A percentile compares a stretch with the other conserved stretches of the same genome.
Evolutionary conservation across 2,888 invertebrate species (phyloP).

Genomic region (Ptycholaimellus sp.): DNA sequence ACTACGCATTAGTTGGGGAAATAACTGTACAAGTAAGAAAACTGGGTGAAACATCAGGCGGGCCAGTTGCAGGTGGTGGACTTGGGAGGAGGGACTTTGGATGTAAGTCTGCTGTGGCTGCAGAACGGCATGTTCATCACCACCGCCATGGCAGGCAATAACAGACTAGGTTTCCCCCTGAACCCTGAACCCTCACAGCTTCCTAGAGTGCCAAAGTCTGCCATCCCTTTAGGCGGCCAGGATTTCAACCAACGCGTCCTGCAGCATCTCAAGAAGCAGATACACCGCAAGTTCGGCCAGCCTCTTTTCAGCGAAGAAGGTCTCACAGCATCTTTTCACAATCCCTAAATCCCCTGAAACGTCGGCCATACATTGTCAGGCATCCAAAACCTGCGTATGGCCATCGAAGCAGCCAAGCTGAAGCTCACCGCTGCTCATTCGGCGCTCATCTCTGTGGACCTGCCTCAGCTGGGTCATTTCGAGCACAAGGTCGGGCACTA

Average conservation of each 20-base stretch:
- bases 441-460: conserved; percentile 19
- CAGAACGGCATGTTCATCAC: conserved; percentile 34
- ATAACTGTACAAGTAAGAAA: too few relatives aligned
- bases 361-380: conserved; percentile 21
- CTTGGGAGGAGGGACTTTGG: conserved; percentile 25
- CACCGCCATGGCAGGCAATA: conserved; percentile 34
- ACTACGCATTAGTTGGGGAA: too few relatives aligned
- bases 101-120: conserved; percentile 32
- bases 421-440: conserved; percentile 20
- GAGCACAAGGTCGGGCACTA: conserved; percentile 12
- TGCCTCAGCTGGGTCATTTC: conserved; percentile 22
- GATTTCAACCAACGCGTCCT: conserved; percentile 32
- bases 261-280: conserved; percentile 20
- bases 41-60: too few relatives aligned
- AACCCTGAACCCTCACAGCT: too few relatives aligned
- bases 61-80: too few relatives aligned
- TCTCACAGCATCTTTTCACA: conserved; percentile 5
- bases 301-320: not conserved
- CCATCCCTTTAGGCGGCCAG: too few relatives aligned
- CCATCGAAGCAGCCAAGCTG: conserved; percentile 29
- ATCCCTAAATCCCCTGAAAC: conserved; percentile 20
- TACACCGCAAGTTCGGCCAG: not conserved
- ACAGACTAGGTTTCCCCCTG: too few relatives aligned
- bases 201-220: too few relatives aligned
- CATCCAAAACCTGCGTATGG: conserved; percentile 28